Conservation (phyloP, 2,797 vertebrate genomes). For the Sphaeramia orbicularis region DNA sequence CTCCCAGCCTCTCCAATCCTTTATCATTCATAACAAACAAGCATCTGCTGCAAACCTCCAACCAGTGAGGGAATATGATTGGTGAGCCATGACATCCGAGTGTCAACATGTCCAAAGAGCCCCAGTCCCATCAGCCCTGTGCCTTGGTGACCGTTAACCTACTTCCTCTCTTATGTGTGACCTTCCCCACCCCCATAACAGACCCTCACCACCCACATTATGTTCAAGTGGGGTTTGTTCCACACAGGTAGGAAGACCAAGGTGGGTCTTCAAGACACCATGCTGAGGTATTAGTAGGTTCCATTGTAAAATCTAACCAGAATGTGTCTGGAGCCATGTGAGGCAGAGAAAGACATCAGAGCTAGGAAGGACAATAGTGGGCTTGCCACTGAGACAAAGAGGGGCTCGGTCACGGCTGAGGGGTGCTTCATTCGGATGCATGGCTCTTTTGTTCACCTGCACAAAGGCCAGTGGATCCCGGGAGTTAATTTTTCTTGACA, state of each 20-base stretch:
- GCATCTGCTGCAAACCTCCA: slow-evolving; percentile 40
- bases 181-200: slow-evolving; percentile 57
- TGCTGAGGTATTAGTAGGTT: slow-evolving; percentile 15
- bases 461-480: slow-evolving; percentile 81
- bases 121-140: slow-evolving; percentile 62
- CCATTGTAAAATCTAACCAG: slow-evolving; percentile 46
- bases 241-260: slow-evolving; percentile 38
- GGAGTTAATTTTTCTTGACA: slow-evolving; percentile 82
- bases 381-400: slow-evolving; percentile 72
- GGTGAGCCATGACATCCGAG: slow-evolving; percentile 52
- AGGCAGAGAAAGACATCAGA: slow-evolving; percentile 79
- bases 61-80: slow-evolving; percentile 17
- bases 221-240: slow-evolving; percentile 17
- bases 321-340: slow-evolving; percentile 53
- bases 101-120: slow-evolving; percentile 56
- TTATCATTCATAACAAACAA: slow-evolving; percentile 1
- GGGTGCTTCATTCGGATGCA: slow-evolving; percentile 77
- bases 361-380: slow-evolving; percentile 60
- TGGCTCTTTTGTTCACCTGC: slow-evolving; percentile 80
- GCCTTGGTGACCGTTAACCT: slow-evolving; percentile 73
- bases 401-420: slow-evolving; percentile 76
- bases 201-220: slow-evolving; percentile 45
- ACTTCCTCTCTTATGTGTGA: slow-evolving; percentile 78
- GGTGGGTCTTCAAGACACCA: slow-evolving; percentile 11
- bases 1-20: too few relatives aligned